Evolutionary conservation across 2,888 invertebrate genomes (phyloP), one percentile per base, ranked within the genome.

Genomic region (Thecocarcelia acutangulata): DNA sequence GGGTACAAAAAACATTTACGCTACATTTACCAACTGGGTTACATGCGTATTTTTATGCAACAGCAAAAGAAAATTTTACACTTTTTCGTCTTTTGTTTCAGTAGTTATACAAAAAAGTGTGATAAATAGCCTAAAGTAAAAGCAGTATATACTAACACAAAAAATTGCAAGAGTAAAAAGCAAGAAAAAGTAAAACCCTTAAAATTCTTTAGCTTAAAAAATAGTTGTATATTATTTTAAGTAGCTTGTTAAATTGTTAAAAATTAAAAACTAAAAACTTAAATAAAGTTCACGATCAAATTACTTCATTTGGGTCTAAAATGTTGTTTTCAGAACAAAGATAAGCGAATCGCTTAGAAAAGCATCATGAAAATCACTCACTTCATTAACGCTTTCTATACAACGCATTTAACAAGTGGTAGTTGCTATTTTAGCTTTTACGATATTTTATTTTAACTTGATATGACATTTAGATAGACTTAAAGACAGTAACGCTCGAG

Each of bases 41-140:
- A 78, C 50, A 76, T 82, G 82, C 78, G 78, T 78, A 78, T 64
- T 78, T 78, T 52, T 64, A 19, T 61, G 24, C 12, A 61, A 52
- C 37, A 59, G 15, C 15, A 44, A 8, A 8, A 37, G 24, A 37
- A 50, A 56, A 48, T 28, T 12, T 61, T 24, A 46, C 21, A 69
- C 52, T 76, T 68, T 56, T 77, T 46, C 59, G 66, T 63, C 73
- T 70, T 63, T 77, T 82, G 66, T 77, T 77, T 56, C 72, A 37
- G 58, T 37, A 69, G 56, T 69, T 77, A 42, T 8, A 74, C 48
- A 56, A 59, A 72, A 82, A 82, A 77, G 82, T 82, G 77, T 82
- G 73, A 82, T 82, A 82, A 82, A 82, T 82, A 78, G 82, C 82
- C 82, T 78, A 70, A 82, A 82, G 82, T 82, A 78, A 82, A 74